These are phyloP conservation scores for Mactra quadrangularis DNA, from an alignment of 1,140 invertebrate species.

Conservation along the genomic window DNA sequence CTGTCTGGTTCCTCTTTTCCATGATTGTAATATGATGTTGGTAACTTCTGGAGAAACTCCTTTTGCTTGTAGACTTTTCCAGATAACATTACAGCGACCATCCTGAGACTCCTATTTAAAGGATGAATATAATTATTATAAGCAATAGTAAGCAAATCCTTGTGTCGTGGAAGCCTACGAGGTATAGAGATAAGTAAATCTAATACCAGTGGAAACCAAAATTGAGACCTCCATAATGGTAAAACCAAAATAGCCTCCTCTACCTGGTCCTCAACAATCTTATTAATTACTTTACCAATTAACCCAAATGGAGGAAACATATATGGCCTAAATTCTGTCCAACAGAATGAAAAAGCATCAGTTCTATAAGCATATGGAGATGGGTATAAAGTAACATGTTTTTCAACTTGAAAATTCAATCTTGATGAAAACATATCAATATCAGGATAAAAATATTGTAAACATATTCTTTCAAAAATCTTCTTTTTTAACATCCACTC, in stretches of 20 bases:
- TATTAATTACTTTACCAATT: constrained; percentile 36
- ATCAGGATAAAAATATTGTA: constrained; percentile 26
- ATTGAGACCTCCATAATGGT: constrained; percentile 43
- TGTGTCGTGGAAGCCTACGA: constrained; percentile 31
- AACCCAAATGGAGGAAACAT: constrained; percentile 23
- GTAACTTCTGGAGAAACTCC: constrained; percentile 25
- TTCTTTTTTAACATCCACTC: constrained; percentile 31
- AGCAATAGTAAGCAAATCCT: constrained; percentile 24
- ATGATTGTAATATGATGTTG: constrained; percentile 4
- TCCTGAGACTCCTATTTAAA: constrained; percentile 4
- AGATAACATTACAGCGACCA: constrained; percentile 58
- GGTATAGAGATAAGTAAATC: constrained; percentile 41
- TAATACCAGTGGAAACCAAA: constrained; percentile 24
- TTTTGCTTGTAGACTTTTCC: constrained; percentile 17
- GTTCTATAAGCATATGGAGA: background rate
- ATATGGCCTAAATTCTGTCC: constrained; percentile 23
- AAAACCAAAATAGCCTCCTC: constrained; percentile 45
- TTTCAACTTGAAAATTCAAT: constrained; percentile 6
- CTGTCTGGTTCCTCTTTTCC: constrained; percentile 21
- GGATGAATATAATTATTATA: constrained; percentile 34
- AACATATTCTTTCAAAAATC: constrained; percentile 34
- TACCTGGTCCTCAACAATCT: constrained; percentile 53
- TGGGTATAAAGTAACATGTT: constrained; percentile 19
- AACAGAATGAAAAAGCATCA: constrained; percentile 40
- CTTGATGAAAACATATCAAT: constrained; percentile 34